Evolutionary conservation across 1,140 invertebrate species (phyloP), one percentile per base, ranked within the genome.

Genomic region (Drosophila pseudoananassae): DNA sequence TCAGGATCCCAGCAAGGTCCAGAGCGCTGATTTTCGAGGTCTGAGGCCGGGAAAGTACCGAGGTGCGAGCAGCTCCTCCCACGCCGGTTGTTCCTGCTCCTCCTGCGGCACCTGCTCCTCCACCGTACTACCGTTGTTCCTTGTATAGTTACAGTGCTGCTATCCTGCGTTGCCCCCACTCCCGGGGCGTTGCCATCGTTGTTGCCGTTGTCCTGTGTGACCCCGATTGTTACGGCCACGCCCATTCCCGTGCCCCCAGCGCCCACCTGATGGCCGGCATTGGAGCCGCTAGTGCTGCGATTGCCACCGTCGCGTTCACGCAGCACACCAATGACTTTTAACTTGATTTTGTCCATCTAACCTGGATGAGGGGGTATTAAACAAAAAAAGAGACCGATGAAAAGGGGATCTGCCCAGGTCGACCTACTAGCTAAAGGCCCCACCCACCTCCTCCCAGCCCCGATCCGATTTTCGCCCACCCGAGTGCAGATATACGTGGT

Each of bases 271-370:
- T 83, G 83, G 25, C 56, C 56, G 47, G 49, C 61, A 36, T 57
- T 36, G 36, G 63, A 29, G 49, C 53, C 52, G 29, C 43, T 64
- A 31, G 27, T 36, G 33, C 65, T 89, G 47, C 79, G 79, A 72
- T 88, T 87, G 15, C 79, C 82, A 55, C 76, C 79, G 60, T 90
- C 90, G 61, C 90, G 90, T 72, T 91, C 89, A 45, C 84, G 85
- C 70, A 91, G 76, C 52, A 91, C 90, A 8, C 90, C 90, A 73
- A 91, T 91, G 45, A 91, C 79, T 72, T 91, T 91, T 45, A 81
- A 59, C 87, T 91, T 91, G 66, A 91, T 76, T 81, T 91, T 90
- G 43, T 91, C 90, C 90, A 91, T 91, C 47, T 33, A 38, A 47
- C 75, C 81, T 87, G 78, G 43, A 17, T 17, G 15, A 15, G 43